Evolutionary conservation across 2,888 invertebrate genomes (phyloP).

Genomic region (Melinaea menophilus): DNA sequence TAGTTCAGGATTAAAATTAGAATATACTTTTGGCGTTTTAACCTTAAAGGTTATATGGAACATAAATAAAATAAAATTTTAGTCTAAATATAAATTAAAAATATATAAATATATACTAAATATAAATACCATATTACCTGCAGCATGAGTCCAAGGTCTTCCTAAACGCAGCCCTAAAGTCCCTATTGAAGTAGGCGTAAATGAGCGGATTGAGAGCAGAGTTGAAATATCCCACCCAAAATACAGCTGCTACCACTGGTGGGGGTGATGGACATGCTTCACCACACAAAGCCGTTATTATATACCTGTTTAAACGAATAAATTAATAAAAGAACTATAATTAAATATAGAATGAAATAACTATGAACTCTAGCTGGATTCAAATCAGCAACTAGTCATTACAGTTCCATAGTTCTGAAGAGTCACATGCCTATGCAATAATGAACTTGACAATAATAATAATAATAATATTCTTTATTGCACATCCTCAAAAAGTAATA

Average conservation of each 20-base stretch:
- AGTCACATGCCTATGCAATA: too few species aligned
- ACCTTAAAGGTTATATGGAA: not conserved
- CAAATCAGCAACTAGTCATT: too few species aligned
- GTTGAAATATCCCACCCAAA: conserved; percentile 99
- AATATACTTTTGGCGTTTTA: not conserved
- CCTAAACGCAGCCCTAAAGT: conserved; percentile 96
- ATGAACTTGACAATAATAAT: too few species aligned
- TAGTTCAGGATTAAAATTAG: too few species aligned
- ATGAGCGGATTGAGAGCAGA: conserved; percentile 97
- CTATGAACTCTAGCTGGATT: too few species aligned
- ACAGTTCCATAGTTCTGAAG: too few species aligned
- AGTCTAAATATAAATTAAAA: not conserved
- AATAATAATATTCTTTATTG: too few species aligned
- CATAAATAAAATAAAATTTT: not conserved
- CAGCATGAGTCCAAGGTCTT: conserved; percentile 89
- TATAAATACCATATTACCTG: conserved; percentile 48
- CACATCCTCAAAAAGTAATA: too few species aligned
- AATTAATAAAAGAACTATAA: not conserved
- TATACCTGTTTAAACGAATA: conserved; percentile 81
- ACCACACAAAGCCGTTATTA: conserved; percentile 88
- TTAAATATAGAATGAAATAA: too few species aligned
- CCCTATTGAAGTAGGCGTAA: conserved; percentile 98
- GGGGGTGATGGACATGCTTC: conserved; percentile 88
- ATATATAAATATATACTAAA: not conserved
- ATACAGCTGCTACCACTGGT: conserved; percentile 91